These are phyloP conservation scores for Drosophila emarginata DNA, from an alignment of 2,888 invertebrate species.

Conservation along the genomic window DNA sequence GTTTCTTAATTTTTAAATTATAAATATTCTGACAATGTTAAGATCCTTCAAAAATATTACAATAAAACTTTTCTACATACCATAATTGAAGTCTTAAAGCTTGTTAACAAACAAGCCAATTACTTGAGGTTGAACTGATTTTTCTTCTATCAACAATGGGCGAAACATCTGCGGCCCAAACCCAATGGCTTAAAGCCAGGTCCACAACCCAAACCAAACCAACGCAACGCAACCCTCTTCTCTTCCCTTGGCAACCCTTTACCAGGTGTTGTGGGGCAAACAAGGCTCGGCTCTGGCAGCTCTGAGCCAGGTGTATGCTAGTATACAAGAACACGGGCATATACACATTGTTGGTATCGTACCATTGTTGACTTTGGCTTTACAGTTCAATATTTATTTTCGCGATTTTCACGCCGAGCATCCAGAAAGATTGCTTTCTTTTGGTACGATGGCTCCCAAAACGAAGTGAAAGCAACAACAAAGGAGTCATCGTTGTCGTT, in stretches of 20 bases:
- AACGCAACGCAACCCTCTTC: neutral
- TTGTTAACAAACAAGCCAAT: conserved; percentile 41
- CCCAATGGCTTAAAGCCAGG: conserved; percentile 8
- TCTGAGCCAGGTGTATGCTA: neutral
- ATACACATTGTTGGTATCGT: conserved; percentile 40
- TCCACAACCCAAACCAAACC: neutral
- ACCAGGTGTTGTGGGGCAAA: neutral
- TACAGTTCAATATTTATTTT: conserved; percentile 80
- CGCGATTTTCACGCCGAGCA: conserved; percentile 76
- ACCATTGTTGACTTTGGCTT: conserved; percentile 76
- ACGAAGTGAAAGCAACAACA: conserved; percentile 15
- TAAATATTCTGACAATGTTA: too few relatives aligned
- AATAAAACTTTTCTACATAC: too few relatives aligned
- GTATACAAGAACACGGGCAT: conserved; percentile 11
- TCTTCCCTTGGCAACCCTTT: neutral
- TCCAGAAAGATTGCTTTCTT: conserved; percentile 60
- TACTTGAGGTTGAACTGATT: conserved; percentile 37
- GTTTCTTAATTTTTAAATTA: neutral
- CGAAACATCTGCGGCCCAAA: conserved; percentile 32
- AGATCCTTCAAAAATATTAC: too few relatives aligned
- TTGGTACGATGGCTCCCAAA: conserved; percentile 2
- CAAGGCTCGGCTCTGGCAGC: neutral
- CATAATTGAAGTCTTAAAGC: conserved; percentile 20
- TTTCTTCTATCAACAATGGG: conserved; percentile 24
- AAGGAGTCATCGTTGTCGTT: conserved; percentile 11